These are phyloP conservation scores for Acrobeloides nanus DNA, from an alignment of 2,888 invertebrate genomes.

Conservation along the genomic window DNA sequence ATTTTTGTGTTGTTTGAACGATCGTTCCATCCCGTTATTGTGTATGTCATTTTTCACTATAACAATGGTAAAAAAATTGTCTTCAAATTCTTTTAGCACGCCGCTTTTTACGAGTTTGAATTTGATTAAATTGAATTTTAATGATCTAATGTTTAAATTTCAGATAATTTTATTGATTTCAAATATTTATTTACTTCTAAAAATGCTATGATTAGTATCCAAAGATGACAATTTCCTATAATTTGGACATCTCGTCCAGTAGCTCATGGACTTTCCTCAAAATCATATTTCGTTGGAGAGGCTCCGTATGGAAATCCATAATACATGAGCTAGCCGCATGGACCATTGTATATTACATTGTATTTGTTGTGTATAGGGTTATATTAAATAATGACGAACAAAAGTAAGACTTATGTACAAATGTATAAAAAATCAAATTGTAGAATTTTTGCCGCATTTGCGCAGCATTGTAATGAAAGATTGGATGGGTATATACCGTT, in stretches of 20 bases:
- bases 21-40: no score
- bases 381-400: conserved; percentile 27
- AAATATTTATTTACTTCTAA: no score
- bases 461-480: conserved; percentile 2
- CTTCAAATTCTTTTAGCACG: no score
- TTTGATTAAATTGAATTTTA: no score
- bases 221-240: conserved; percentile 7
- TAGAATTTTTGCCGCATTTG: conserved; percentile 8
- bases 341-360: conserved; percentile 35
- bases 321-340: conserved; percentile 35
- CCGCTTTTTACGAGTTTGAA: no score
- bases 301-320: conserved; percentile 39
- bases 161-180: no score
- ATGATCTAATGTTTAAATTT: no score
- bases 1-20: no score
- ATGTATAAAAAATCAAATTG: not conserved
- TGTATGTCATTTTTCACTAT: no score
- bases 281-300: conserved; percentile 23
- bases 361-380: conserved; percentile 38
- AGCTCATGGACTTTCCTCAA: conserved; percentile 8
- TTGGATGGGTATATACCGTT: conserved; percentile 7
- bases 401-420: conserved; percentile 16
- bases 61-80: no score
- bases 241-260: conserved; percentile 6
- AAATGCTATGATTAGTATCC: no score